A percentile compares a stretch with the other conserved stretches of the same genome.
Conservation (phyloP, 2,888 invertebrate genomes). For the Platerodrilus igneus region DNA sequence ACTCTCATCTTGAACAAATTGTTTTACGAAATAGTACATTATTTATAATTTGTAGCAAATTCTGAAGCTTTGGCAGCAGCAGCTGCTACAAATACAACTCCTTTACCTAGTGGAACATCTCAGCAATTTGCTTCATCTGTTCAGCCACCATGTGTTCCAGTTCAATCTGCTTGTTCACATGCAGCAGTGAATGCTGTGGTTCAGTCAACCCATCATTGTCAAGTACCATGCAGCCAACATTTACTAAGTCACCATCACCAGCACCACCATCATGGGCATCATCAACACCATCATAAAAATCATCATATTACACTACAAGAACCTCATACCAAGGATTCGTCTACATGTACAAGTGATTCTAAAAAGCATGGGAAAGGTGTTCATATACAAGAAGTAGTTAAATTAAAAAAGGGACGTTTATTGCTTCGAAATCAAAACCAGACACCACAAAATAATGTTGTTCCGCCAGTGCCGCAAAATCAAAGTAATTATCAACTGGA, state of each 20-base stretch:
- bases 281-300: constrained; percentile 33
- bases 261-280: constrained; percentile 31
- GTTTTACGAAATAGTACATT: no score
- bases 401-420: constrained; percentile 45
- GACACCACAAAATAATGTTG: constrained; percentile 42
- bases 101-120: constrained; percentile 31
- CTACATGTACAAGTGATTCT: constrained; percentile 38
- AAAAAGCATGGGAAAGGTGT: constrained; percentile 37
- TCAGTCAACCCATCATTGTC: constrained; percentile 36
- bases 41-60: constrained; percentile 34
- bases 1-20: no score
- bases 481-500: constrained; percentile 52
- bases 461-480: constrained; percentile 48
- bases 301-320: constrained; percentile 61
- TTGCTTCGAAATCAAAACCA: constrained; percentile 48
- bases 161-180: constrained; percentile 36
- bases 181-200: constrained; percentile 25
- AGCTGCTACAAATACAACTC: constrained; percentile 37
- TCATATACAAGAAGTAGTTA: constrained; percentile 37
- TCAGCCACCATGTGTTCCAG: constrained; percentile 32
- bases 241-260: no score
- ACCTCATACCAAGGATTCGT: constrained; percentile 50
- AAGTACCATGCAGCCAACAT: constrained; percentile 40
- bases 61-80: constrained; percentile 39
- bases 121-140: constrained; percentile 35